Conservation (phyloP, 2,888 invertebrate genomes). For the Rhopalosiphum nymphaeae region DNA sequence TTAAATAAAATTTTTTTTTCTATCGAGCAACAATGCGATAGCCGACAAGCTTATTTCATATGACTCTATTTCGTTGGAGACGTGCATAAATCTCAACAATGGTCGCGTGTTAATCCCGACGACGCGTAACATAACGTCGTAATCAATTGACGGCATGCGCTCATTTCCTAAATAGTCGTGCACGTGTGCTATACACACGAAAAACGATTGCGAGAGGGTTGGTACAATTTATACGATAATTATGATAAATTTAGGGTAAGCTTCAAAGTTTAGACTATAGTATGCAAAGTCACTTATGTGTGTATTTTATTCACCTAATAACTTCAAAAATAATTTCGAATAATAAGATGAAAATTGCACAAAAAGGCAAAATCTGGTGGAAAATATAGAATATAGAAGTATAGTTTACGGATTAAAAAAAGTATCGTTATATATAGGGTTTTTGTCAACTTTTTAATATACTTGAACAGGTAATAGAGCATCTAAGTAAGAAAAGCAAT, state of each 20-base stretch:
- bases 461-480: not conserved
- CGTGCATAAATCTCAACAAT: not conserved
- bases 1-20: not conserved
- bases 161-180: not conserved
- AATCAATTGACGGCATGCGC: slow-evolving; percentile 19
- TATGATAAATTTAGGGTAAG: not conserved
- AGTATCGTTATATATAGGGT: not conserved
- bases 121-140: not conserved
- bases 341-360: not conserved
- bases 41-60: not conserved
- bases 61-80: not conserved
- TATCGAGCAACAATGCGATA: not conserved
- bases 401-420: not conserved
- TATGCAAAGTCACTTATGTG: slow-evolving; percentile 5
- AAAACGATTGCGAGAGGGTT: not conserved
- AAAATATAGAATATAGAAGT: not conserved
- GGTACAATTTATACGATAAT: slow-evolving; percentile 27
- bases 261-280: not conserved
- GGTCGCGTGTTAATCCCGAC: not conserved
- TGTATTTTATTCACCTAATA: not conserved
- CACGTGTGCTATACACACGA: slow-evolving; percentile 22
- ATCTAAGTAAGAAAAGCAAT: not conserved
- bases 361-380: not conserved
- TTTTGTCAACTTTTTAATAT: not conserved
- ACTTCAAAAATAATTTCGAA: not conserved